These are phyloP conservation scores for Clarias batrachus DNA, from an alignment of 2,113 vertebrate genomes.

Conservation along the genomic window DNA sequence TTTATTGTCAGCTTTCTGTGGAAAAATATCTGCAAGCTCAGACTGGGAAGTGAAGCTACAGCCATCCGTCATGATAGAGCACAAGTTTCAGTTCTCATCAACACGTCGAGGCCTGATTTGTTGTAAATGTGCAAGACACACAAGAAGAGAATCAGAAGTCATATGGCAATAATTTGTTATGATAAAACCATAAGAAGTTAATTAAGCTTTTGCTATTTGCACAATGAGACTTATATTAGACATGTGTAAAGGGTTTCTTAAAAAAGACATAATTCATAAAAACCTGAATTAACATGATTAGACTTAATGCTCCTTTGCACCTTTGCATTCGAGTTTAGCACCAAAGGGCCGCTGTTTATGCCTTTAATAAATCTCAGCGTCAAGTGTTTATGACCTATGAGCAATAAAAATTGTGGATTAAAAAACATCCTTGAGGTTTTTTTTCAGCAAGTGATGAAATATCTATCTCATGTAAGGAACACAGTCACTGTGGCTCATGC, in stretches of 20 bases:
- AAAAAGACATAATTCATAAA: background rate
- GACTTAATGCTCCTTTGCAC: too few relatives aligned
- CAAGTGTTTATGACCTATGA: too few relatives aligned
- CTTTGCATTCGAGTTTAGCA: too few relatives aligned
- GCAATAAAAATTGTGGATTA: too few relatives aligned
- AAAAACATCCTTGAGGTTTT: too few relatives aligned
- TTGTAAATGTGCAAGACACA: slow-evolving; percentile 2
- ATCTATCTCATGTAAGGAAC: too few relatives aligned
- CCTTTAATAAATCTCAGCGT: too few relatives aligned
- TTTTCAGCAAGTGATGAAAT: too few relatives aligned
- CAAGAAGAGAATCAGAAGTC: background rate
- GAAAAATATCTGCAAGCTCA: background rate
- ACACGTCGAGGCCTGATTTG: background rate
- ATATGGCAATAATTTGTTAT: background rate
- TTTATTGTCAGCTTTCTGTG: slow-evolving; percentile 16
- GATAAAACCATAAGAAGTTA: background rate
- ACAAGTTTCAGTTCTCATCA: background rate
- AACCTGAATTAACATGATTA: background rate
- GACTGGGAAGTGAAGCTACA: slow-evolving; percentile 2
- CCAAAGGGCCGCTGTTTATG: too few relatives aligned
- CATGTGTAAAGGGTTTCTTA: background rate
- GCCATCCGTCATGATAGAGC: background rate
- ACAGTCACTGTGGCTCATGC: too few relatives aligned
- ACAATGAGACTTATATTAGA: background rate
- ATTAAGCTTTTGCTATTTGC: background rate